These are phyloP conservation scores for Podabrus alpinus DNA, from an alignment of 2,888 invertebrate species.

Conservation along the genomic window DNA sequence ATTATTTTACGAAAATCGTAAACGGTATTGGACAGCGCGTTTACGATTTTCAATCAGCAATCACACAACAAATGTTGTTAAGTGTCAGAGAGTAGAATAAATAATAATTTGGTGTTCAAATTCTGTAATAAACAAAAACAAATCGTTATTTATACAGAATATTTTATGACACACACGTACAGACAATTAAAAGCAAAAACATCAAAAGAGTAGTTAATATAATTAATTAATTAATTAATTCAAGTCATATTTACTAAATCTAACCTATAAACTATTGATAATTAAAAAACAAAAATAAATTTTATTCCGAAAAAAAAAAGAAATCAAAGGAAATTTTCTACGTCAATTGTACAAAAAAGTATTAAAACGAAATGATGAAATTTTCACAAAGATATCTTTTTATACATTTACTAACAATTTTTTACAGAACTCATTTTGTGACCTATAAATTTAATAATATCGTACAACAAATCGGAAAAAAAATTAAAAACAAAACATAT, in stretches of 20 bases:
- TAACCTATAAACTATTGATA: not conserved
- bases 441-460: not conserved
- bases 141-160: slow-evolving; percentile 20
- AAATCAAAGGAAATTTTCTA: not conserved
- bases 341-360: not conserved
- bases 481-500: not conserved
- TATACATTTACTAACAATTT: not conserved
- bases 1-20: not conserved
- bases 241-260: not conserved
- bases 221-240: not conserved
- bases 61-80: slow-evolving; percentile 1
- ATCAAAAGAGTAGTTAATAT: not conserved
- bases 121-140: slow-evolving; percentile 29
- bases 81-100: slow-evolving; percentile 6
- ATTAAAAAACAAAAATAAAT: not conserved
- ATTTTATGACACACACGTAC: slow-evolving; percentile 25
- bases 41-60: not conserved
- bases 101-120: slow-evolving; percentile 8
- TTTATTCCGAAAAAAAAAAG: not conserved
- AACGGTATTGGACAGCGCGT: not conserved
- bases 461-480: not conserved
- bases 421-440: not conserved
- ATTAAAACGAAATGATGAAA: not conserved
- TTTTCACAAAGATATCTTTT: not conserved
- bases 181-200: slow-evolving; percentile 13